Base-by-base conservation (phyloP, 2,113 vertebrate species). In the Planiliza haematocheilus region DNA sequence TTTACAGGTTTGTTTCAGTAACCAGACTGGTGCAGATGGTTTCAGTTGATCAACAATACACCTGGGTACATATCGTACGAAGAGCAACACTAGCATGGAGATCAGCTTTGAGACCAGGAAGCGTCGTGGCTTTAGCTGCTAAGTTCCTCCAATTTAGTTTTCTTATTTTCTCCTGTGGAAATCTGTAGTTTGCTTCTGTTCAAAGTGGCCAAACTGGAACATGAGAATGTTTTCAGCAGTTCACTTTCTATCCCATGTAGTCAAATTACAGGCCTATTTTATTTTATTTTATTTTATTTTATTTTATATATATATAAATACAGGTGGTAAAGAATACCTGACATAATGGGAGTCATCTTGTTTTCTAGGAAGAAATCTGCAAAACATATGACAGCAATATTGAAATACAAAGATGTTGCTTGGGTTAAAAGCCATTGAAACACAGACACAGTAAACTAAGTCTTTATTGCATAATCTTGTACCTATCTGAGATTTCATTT, bases 1-100 rank as follows among this genome's bases (percentile, higher is more conserved):
- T 98, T 98, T 97, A 97, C 96, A 96, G 95, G 94, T 96, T 95
- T 95, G 46, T 86, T 59, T 75, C 39, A 87, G 0, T 78, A 91
- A 89, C 92, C 84, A 82, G 90, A 91, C 91, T 93, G 93, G 95
- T 94, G 91, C 90, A 86, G 77, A 94, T 95, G 93, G 91, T 96
- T 96, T 95, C 94, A 92, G 94, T 93, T 85, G 78, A 87, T 83
- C 80, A 66, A 83, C 92, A 86, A 93, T 93, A 91, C 92, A 86
- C 90, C 77, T 81, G 83, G 91, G 90, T 95, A 68, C 61, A 82
- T 57, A 60, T 70, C 94, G 81, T 85, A 86, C 90, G 73, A 74
- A 94, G 95, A 95, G 93, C 80, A 86, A 79, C 93, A 95, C 94
- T 95, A 86, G 77, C 70, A 14, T 67, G 57, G 58, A 83, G 85